Percentiles rank a stretch among this genome's conserved stretches.
Conservation (phyloP, 1,140 invertebrate genomes). For the Zaprionus ornatus region DNA sequence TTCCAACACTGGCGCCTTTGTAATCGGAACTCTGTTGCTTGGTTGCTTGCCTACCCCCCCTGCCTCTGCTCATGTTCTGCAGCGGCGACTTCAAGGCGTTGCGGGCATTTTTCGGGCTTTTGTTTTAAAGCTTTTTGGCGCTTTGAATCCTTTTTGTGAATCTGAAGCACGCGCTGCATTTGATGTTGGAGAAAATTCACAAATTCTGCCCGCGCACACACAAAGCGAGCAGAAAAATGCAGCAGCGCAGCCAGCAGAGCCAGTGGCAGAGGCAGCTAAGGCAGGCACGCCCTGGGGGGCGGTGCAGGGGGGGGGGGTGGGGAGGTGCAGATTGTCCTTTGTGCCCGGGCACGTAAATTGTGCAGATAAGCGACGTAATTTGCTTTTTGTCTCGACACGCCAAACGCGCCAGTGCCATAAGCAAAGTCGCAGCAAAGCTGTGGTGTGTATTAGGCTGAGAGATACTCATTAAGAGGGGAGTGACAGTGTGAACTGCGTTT, state of each 20-base stretch:
- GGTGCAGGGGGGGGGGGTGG: neutral
- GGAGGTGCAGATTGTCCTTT: slow-evolving; percentile 32
- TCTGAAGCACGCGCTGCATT: slow-evolving; percentile 67
- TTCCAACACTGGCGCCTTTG: slow-evolving; percentile 33
- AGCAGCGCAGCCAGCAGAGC: neutral
- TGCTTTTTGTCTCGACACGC: slow-evolving; percentile 47
- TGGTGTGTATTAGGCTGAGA: neutral
- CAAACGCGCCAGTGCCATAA: slow-evolving; percentile 16
- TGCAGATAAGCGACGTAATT: slow-evolving; percentile 50
- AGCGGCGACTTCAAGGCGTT: slow-evolving; percentile 47
- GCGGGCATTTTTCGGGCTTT: slow-evolving; percentile 47
- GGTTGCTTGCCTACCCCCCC: too few species aligned
- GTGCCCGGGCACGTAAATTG: slow-evolving; percentile 52
- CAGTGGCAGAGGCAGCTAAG: neutral
- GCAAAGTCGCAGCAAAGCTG: neutral
- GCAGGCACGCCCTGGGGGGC: neutral
- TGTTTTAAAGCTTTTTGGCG: slow-evolving; percentile 59
- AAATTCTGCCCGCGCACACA: slow-evolving; percentile 45
- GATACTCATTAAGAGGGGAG: neutral
- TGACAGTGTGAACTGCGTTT: too few species aligned
- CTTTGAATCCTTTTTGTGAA: slow-evolving; percentile 65
- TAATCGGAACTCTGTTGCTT: slow-evolving; percentile 22
- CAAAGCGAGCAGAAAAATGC: neutral
- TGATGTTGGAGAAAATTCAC: slow-evolving; percentile 66
- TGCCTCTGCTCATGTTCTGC: slow-evolving; percentile 11